These are phyloP conservation scores for Papilio polytes DNA, from an alignment of 1,140 invertebrate species.

Conservation along the genomic window DNA sequence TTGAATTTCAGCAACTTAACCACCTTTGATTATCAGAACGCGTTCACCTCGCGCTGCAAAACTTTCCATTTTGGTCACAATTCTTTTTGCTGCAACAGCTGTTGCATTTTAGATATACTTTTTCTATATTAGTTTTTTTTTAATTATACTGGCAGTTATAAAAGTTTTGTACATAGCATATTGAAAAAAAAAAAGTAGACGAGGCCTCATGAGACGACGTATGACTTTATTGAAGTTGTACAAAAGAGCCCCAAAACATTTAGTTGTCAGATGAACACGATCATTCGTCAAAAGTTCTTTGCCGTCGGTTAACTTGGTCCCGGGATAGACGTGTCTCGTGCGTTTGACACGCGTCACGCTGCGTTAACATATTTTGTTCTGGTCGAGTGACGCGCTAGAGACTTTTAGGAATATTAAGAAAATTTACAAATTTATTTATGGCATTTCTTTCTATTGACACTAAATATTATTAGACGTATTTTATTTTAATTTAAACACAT, in stretches of 20 bases:
- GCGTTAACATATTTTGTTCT: conserved; percentile 1
- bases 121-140: not conserved
- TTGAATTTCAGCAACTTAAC: conserved; percentile 41
- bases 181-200: not conserved
- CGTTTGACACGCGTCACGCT: conserved; percentile 9
- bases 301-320: not conserved
- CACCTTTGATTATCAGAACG: conserved; percentile 40
- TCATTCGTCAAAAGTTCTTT: conserved; percentile 26
- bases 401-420: not conserved
- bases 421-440: not conserved
- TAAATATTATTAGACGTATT: not conserved
- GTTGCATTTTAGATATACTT: conserved; percentile 14
- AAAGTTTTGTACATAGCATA: not conserved
- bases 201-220: conserved; percentile 8
- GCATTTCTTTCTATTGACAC: not conserved
- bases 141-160: not conserved
- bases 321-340: not conserved
- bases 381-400: not conserved
- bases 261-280: conserved; percentile 1
- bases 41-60: conserved; percentile 27
- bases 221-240: conserved; percentile 16
- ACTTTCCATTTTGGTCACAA: conserved; percentile 32
- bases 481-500: not conserved
- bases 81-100: conserved; percentile 1
- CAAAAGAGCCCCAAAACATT: conserved; percentile 21